A percentile compares a stretch with the other conserved stretches of the same genome.
Conservation (phyloP, 2,888 invertebrate species). For the Apodemia hepburni region DNA sequence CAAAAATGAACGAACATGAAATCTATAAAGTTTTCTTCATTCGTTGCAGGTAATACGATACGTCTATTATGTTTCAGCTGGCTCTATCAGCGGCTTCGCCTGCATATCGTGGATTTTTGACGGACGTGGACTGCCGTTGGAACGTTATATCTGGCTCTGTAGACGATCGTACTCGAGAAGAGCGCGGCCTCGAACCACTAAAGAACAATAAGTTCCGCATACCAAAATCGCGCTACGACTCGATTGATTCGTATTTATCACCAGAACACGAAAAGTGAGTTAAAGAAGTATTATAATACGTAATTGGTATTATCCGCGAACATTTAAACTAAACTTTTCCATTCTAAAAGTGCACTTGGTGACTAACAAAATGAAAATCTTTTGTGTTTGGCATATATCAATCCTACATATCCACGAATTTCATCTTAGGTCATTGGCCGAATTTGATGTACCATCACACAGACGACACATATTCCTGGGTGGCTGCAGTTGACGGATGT, state of each 20-base stretch:
- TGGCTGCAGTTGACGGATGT: background rate
- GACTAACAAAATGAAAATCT: background rate
- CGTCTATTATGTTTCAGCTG: slow-evolving; percentile 75
- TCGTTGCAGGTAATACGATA: background rate
- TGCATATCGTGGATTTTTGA: slow-evolving; percentile 94
- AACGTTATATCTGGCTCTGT: slow-evolving; percentile 97
- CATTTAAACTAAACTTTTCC: background rate
- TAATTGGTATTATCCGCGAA: background rate
- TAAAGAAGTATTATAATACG: background rate
- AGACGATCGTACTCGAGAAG: slow-evolving; percentile 94
- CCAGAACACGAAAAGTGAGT: slow-evolving; percentile 87
- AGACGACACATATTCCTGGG: background rate
- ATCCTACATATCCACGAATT: background rate
- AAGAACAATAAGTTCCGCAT: slow-evolving; percentile 88
- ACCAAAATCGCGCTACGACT: slow-evolving; percentile 97
- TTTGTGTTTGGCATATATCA: background rate
- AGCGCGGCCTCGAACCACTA: slow-evolving; percentile 87
- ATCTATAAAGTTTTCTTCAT: too few relatives aligned
- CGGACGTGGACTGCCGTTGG: slow-evolving; percentile 99
- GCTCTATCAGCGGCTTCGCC: slow-evolving; percentile 98
- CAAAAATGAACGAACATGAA: too few relatives aligned
- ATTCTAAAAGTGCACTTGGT: background rate
- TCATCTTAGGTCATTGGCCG: slow-evolving; percentile 1
- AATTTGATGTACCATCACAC: background rate
- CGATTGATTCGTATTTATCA: slow-evolving; percentile 97